Conservation (phyloP, 1,140 invertebrate genomes). For the Andrena cerasifolii region DNA sequence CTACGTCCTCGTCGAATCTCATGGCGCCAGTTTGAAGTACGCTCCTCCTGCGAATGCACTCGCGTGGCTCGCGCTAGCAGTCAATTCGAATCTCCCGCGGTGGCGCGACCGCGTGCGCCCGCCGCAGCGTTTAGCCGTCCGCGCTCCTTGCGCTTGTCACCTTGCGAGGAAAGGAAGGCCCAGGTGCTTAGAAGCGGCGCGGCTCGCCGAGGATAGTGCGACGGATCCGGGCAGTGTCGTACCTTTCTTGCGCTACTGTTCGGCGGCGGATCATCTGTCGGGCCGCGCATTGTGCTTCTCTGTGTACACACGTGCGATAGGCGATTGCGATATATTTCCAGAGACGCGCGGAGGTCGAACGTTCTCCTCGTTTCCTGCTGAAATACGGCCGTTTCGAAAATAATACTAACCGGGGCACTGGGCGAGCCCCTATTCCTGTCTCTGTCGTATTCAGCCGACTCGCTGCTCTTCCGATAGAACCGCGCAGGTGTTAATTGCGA, state of each 20-base stretch:
- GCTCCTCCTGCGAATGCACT: slow-evolving; percentile 80
- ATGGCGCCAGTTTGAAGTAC: slow-evolving; percentile 82
- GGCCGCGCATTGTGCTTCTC: background rate
- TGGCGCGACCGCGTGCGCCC: background rate
- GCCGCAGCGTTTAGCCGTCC: no score
- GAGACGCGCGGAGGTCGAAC: slow-evolving; percentile 21
- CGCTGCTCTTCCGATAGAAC: no score
- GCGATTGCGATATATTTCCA: background rate
- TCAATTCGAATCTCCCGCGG: slow-evolving; percentile 52
- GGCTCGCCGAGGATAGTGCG: no score
- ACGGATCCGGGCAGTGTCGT: background rate
- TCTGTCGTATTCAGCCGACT: no score
- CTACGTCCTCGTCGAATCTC: slow-evolving; percentile 75
- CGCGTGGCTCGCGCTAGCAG: slow-evolving; percentile 41
- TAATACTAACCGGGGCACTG: no score
- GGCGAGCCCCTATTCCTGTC: no score
- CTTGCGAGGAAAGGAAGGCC: no score
- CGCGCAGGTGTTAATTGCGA: no score
- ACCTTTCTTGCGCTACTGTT: background rate
- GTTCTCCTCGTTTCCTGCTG: no score
- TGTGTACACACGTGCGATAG: slow-evolving; percentile 40
- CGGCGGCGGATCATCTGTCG: background rate
- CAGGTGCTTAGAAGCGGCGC: no score
- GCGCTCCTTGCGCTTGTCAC: no score
- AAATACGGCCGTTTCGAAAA: no score